Evolutionary conservation across 2,797 vertebrate genomes (phyloP).

Genomic region (Protonibea diacanthus): DNA sequence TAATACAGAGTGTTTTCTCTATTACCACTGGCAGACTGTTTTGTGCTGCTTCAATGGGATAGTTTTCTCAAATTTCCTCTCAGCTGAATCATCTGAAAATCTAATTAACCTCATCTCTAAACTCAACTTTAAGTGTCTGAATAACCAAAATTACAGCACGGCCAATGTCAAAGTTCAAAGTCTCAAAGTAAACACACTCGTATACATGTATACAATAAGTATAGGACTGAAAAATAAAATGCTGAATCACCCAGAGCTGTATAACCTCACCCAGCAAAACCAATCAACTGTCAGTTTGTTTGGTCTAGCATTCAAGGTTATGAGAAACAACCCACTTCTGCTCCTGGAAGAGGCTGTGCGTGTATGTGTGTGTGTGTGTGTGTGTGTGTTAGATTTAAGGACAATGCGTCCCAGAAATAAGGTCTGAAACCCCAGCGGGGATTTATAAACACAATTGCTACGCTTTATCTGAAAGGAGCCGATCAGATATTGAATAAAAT

Average conservation of each 20-base stretch:
- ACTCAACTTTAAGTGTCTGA: background rate
- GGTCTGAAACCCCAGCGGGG: constrained; percentile 58
- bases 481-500: constrained; percentile 73
- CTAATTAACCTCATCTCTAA: background rate
- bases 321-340: constrained; percentile 52
- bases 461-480: constrained; percentile 63
- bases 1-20: background rate
- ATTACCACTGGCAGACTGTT: background rate
- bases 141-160: constrained; percentile 6
- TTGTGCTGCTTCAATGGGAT: background rate
- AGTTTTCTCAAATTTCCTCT: constrained; percentile 4
- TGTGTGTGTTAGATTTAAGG: constrained; percentile 48
- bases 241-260: constrained; percentile 47
- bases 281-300: constrained; percentile 61
- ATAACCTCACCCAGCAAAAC: constrained; percentile 34
- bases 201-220: constrained; percentile 9
- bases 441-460: constrained; percentile 76
- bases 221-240: constrained; percentile 20
- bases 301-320: constrained; percentile 51
- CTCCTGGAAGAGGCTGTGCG: constrained; percentile 28
- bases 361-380: constrained; percentile 17
- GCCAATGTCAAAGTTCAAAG: background rate
- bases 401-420: constrained; percentile 64
- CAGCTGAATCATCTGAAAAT: constrained; percentile 19
- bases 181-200: background rate